Conservation (phyloP, 1,140 invertebrate species). For the Solen grandis region DNA sequence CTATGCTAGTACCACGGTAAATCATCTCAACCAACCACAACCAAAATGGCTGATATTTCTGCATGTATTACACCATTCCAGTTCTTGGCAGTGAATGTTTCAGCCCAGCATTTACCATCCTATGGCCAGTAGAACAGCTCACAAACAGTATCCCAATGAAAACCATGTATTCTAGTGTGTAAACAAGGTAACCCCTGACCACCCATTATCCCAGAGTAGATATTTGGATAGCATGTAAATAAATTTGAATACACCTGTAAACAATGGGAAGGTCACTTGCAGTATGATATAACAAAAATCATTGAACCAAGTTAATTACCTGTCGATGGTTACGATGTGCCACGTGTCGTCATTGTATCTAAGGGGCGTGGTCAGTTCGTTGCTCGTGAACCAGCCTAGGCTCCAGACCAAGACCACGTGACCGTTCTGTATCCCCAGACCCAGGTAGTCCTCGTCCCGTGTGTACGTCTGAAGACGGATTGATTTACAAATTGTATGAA, state of each 20-base stretch:
- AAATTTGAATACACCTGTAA: background rate
- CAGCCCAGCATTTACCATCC: no score
- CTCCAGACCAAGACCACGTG: conserved; percentile 13
- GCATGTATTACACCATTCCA: no score
- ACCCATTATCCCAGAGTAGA: no score
- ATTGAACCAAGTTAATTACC: background rate
- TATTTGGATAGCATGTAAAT: background rate
- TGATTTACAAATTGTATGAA: no score
- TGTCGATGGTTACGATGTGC: background rate
- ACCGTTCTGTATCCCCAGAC: conserved; percentile 14
- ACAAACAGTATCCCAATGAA: background rate
- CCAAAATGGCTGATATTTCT: no score
- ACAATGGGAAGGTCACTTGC: no score
- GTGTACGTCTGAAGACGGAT: conserved; percentile 10
- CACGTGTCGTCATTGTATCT: conserved; percentile 10
- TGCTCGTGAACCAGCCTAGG: conserved; percentile 11
- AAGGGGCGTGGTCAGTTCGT: background rate
- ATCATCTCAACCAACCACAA: no score
- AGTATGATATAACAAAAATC: no score
- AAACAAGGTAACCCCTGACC: background rate
- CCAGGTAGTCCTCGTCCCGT: conserved; percentile 13
- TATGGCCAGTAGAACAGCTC: no score
- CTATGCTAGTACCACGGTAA: no score
- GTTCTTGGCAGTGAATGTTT: no score
- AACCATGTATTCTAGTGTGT: background rate